Evolutionary conservation across 2,888 invertebrate genomes (phyloP).

Genomic region (Elmis aenea): DNA sequence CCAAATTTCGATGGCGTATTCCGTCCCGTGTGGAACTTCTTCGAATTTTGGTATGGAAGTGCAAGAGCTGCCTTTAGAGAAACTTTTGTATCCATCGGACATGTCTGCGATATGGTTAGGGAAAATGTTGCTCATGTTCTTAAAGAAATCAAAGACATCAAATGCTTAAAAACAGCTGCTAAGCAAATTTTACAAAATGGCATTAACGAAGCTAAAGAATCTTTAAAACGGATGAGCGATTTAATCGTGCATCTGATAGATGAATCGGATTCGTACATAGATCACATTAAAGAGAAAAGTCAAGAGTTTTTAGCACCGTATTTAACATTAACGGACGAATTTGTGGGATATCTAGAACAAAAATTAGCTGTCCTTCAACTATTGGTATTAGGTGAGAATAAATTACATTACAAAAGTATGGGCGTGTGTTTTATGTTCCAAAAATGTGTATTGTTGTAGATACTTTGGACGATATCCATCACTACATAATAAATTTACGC

Average conservation of each 20-base stretch:
- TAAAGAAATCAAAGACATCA: constrained; percentile 21
- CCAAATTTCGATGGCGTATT: constrained; percentile 2
- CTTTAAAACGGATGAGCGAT: constrained; percentile 22
- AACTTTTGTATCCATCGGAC: neutral
- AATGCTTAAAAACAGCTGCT: constrained; percentile 21
- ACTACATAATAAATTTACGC: constrained; percentile 24
- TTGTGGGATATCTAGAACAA: constrained; percentile 25
- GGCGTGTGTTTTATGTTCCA: too few relatives aligned
- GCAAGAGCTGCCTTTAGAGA: too few relatives aligned
- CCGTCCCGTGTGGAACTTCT: constrained; percentile 4
- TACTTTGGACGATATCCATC: constrained; percentile 23
- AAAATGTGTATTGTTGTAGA: constrained; percentile 17
- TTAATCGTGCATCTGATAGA: constrained; percentile 16
- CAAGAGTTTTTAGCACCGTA: constrained; percentile 25
- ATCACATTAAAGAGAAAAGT: constrained; percentile 12
- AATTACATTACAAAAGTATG: too few relatives aligned
- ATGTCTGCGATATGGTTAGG: too few relatives aligned
- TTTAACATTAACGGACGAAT: constrained; percentile 24
- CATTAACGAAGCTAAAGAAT: constrained; percentile 21
- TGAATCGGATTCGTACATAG: constrained; percentile 21
- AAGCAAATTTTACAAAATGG: constrained; percentile 22
- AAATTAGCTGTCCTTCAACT: constrained; percentile 24
- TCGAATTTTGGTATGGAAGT: too few relatives aligned
- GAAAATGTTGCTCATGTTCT: too few relatives aligned
- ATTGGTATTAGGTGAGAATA: constrained; percentile 21